phyloP scores from a whole-genome alignment of 2,113 vertebrate genomes.

The Oxyruncus cristatus region DNA sequence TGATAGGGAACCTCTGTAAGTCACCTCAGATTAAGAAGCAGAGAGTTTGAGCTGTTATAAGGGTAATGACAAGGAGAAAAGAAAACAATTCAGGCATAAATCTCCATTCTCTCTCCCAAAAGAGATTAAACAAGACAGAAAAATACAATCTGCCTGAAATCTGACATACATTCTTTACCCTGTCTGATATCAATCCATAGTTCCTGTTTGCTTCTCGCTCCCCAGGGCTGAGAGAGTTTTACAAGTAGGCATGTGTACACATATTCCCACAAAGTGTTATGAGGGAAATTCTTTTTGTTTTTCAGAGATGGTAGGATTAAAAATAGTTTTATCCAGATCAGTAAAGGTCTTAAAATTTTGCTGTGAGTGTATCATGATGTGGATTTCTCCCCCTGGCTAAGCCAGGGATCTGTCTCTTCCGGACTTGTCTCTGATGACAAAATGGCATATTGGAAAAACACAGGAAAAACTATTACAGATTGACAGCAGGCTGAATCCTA shows the following conservation, averaged over 20 bases:
- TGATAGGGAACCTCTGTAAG: constrained; percentile 22
- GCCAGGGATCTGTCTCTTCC: neutral
- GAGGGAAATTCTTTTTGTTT: neutral
- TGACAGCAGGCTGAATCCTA: neutral
- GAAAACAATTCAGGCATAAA: constrained; percentile 24
- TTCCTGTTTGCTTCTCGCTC: neutral
- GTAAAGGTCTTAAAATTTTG: neutral
- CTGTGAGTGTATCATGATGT: neutral
- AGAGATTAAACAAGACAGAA: neutral
- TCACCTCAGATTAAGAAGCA: constrained; percentile 47
- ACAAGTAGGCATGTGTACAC: neutral
- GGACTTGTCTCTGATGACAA: neutral
- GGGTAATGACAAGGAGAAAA: constrained; percentile 34
- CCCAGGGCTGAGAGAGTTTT: neutral
- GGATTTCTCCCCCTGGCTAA: neutral
- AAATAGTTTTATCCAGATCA: neutral
- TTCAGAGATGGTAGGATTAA: neutral
- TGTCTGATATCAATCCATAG: neutral
- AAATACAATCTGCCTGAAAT: constrained; percentile 14
- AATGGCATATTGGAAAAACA: neutral
- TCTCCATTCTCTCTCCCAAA: neutral
- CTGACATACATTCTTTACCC: neutral
- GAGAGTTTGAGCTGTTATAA: constrained; percentile 2
- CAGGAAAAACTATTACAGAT: neutral
- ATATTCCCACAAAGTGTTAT: neutral